Percentiles rank a stretch among this genome's conserved stretches.
These are phyloP conservation scores for Luffia ferchaultella DNA, from an alignment of 2,888 invertebrate species.

Conservation along the genomic window DNA sequence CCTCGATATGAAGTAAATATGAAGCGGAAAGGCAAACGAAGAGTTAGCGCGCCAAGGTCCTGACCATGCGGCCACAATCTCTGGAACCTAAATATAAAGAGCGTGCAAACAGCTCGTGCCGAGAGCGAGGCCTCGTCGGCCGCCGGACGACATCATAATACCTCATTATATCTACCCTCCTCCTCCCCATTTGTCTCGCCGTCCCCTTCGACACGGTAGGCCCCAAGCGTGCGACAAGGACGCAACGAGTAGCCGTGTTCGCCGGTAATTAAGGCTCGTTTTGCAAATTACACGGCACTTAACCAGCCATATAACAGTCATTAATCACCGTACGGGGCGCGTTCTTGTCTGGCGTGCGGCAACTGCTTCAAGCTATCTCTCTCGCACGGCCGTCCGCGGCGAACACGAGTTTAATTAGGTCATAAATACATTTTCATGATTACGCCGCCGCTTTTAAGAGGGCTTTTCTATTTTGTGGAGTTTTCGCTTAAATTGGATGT, in stretches of 20 bases:
- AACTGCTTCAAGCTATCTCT: conserved; percentile 12
- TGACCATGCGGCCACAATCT: conserved; percentile 20
- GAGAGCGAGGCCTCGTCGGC: conserved; percentile 57
- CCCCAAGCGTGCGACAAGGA: conserved; percentile 35
- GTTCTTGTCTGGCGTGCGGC: conserved; percentile 30
- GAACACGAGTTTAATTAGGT: conserved; percentile 64
- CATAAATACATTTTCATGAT: conserved; percentile 66
- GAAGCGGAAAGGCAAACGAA: too few relatives aligned
- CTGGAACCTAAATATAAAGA: conserved; percentile 59
- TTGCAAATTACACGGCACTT: conserved; percentile 82
- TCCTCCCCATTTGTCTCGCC: conserved; percentile 31
- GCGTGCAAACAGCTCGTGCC: conserved; percentile 47
- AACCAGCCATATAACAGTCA: conserved; percentile 73
- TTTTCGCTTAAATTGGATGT: conserved; percentile 24
- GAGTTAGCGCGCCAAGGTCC: conserved; percentile 19
- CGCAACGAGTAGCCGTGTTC: conserved; percentile 48
- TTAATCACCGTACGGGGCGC: conserved; percentile 64
- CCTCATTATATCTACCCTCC: conserved; percentile 61
- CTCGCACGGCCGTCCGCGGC: conserved; percentile 28
- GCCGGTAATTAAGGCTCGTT: conserved; percentile 74
- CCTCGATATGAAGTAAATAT: too few relatives aligned
- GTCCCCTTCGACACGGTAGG: conserved; percentile 37
- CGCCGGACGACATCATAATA: conserved; percentile 55
- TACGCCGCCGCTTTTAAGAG: conserved; percentile 27
- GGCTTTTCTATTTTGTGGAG: conserved; percentile 24